These are phyloP conservation scores for Standfussiana lucernea DNA, from an alignment of 2,888 invertebrate genomes.

Conservation along the genomic window DNA sequence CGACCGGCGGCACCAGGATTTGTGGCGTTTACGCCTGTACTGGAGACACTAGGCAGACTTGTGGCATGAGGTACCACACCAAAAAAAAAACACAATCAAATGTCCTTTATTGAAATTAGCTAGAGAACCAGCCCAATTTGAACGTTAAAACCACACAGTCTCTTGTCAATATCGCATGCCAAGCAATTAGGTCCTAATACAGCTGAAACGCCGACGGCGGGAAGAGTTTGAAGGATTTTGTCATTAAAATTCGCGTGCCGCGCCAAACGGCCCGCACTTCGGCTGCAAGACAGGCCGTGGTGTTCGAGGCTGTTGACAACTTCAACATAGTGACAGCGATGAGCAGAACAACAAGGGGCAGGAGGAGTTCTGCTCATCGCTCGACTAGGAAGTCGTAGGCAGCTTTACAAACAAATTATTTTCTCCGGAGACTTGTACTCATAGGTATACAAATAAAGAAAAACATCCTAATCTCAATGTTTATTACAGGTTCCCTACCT, in stretches of 20 bases:
- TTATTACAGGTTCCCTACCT: slow-evolving; percentile 84
- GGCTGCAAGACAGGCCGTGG: too few species aligned
- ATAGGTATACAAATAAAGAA: background rate
- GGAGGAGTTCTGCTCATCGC: too few species aligned
- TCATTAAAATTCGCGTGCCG: too few species aligned
- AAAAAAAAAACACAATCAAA: background rate
- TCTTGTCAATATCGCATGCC: background rate
- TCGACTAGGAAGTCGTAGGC: too few species aligned
- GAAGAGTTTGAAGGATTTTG: too few species aligned
- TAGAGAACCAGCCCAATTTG: background rate
- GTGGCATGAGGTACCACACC: slow-evolving; percentile 81
- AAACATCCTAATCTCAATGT: background rate
- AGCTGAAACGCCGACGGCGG: too few species aligned
- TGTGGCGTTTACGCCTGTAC: slow-evolving; percentile 90
- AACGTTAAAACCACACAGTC: background rate
- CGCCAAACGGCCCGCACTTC: too few species aligned
- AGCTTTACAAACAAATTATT: background rate
- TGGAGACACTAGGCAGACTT: slow-evolving; percentile 82
- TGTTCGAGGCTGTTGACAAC: too few species aligned
- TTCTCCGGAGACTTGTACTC: background rate
- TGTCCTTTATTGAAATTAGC: background rate
- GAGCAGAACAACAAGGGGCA: too few species aligned
- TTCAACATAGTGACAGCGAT: too few species aligned
- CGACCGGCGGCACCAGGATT: slow-evolving; percentile 86
- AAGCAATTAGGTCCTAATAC: background rate